phyloP scores from a whole-genome alignment of 2,888 invertebrate genomes.

The Crocallis elinguaria region DNA sequence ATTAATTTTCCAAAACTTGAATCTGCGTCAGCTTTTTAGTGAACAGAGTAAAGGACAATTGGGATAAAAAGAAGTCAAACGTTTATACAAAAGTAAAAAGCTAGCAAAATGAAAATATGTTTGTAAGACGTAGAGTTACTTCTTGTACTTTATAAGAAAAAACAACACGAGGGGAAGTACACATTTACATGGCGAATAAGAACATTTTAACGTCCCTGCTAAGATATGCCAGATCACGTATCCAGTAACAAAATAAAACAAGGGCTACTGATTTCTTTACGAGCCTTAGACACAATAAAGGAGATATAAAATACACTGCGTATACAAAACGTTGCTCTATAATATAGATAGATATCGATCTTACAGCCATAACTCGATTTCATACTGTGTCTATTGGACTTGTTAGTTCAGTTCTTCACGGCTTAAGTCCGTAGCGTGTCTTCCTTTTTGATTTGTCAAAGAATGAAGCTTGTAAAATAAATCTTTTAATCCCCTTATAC shows the following conservation, averaged over 20 bases:
- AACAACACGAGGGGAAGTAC: slow-evolving; percentile 37
- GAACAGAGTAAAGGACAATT: too few species aligned
- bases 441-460: slow-evolving; percentile 10
- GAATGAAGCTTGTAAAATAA: slow-evolving; percentile 74
- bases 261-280: slow-evolving; percentile 52
- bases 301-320: not conserved
- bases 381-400: not conserved
- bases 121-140: not conserved
- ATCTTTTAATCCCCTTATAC: slow-evolving; percentile 82
- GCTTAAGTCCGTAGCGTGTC: not conserved
- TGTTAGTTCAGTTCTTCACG: not conserved
- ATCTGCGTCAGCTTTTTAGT: too few species aligned
- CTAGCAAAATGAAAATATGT: not conserved
- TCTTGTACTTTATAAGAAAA: not conserved
- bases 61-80: too few species aligned
- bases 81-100: too few species aligned
- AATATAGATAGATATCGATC: too few species aligned
- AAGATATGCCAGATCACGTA: slow-evolving; percentile 56
- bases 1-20: too few species aligned
- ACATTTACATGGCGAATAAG: slow-evolving; percentile 61
- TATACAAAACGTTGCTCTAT: not conserved
- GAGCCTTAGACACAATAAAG: not conserved
- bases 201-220: slow-evolving; percentile 34
- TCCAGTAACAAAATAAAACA: slow-evolving; percentile 71
- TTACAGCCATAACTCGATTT: not conserved